These are phyloP conservation scores for Poeciliopsis prolifica DNA, from an alignment of 2,113 vertebrate species.

Conservation along the genomic window DNA sequence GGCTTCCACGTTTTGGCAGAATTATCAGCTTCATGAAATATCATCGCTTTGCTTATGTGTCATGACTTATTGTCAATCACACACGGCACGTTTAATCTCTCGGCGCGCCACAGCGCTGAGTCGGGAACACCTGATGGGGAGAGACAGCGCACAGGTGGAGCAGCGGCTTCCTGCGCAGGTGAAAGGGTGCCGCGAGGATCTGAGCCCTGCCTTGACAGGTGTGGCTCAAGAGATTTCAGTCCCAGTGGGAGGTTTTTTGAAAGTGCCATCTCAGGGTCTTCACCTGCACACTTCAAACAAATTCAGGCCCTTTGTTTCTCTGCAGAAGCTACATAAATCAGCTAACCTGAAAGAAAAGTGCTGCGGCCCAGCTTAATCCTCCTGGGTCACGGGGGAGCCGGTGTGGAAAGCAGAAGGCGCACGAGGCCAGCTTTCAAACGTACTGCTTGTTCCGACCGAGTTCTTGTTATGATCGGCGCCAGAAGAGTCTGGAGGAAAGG, in stretches of 20 bases:
- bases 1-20: slow-evolving; percentile 21
- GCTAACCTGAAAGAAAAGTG: slow-evolving; percentile 57
- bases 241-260: slow-evolving; percentile 60
- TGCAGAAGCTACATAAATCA: slow-evolving; percentile 63
- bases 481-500: slow-evolving; percentile 26
- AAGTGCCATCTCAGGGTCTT: slow-evolving; percentile 59
- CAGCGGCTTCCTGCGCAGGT: slow-evolving; percentile 22
- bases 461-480: slow-evolving; percentile 39
- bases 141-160: slow-evolving; percentile 23
- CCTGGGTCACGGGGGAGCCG: slow-evolving; percentile 37
- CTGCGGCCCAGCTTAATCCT: slow-evolving; percentile 56
- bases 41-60: slow-evolving; percentile 46
- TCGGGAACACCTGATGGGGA: neutral
- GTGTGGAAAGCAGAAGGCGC: slow-evolving; percentile 28
- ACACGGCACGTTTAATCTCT: slow-evolving; percentile 11
- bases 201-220: slow-evolving; percentile 55
- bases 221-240: slow-evolving; percentile 61
- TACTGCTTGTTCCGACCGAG: slow-evolving; percentile 12
- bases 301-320: slow-evolving; percentile 67
- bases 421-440: slow-evolving; percentile 47
- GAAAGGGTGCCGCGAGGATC: slow-evolving; percentile 44
- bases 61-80: slow-evolving; percentile 37
- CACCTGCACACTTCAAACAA: slow-evolving; percentile 72
- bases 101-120: neutral
- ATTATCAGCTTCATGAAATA: slow-evolving; percentile 53